phyloP scores from a whole-genome alignment of 2,797 vertebrate species.

The Dendrocincla fuliginosa region DNA sequence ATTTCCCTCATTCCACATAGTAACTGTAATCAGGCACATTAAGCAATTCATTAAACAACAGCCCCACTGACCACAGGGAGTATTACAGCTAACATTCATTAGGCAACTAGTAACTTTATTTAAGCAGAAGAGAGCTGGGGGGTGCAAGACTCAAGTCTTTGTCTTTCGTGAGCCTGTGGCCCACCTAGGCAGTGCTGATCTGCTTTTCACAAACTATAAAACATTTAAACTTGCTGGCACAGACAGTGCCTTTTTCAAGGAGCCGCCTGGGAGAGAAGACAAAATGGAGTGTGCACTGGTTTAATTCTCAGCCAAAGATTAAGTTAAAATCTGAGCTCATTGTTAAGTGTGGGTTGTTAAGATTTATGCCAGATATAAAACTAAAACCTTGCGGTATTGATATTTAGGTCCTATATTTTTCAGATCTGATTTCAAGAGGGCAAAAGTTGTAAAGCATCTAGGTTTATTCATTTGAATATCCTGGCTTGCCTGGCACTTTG shows the following conservation, averaged over 20 bases:
- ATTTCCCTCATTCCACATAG: constrained; percentile 82
- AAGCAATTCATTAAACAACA: constrained; percentile 89
- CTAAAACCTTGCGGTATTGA: constrained; percentile 57
- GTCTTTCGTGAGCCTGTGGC: constrained; percentile 41
- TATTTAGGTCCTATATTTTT: constrained; percentile 64
- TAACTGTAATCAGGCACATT: constrained; percentile 87
- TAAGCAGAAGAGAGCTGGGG: constrained; percentile 72
- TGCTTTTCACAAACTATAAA: constrained; percentile 53
- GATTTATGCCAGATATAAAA: constrained; percentile 66
- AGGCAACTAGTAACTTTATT: constrained; percentile 82
- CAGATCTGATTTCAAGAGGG: constrained; percentile 58
- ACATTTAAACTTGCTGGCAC: constrained; percentile 23
- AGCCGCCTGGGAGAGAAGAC: not conserved
- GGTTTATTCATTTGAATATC: constrained; percentile 51
- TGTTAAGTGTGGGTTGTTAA: not conserved
- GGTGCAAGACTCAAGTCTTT: constrained; percentile 67
- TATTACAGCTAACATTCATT: constrained; percentile 82
- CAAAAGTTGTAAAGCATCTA: constrained; percentile 35
- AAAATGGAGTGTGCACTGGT: constrained; percentile 5
- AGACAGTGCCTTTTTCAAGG: constrained; percentile 35
- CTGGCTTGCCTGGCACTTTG: constrained; percentile 39
- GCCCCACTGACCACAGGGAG: constrained; percentile 83
- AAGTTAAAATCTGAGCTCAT: constrained; percentile 62
- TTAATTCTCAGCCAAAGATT: constrained; percentile 45
- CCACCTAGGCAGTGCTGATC: constrained; percentile 20